Evolutionary conservation across 2,113 vertebrate genomes (phyloP).

Genomic region (Gymnogyps californianus): DNA sequence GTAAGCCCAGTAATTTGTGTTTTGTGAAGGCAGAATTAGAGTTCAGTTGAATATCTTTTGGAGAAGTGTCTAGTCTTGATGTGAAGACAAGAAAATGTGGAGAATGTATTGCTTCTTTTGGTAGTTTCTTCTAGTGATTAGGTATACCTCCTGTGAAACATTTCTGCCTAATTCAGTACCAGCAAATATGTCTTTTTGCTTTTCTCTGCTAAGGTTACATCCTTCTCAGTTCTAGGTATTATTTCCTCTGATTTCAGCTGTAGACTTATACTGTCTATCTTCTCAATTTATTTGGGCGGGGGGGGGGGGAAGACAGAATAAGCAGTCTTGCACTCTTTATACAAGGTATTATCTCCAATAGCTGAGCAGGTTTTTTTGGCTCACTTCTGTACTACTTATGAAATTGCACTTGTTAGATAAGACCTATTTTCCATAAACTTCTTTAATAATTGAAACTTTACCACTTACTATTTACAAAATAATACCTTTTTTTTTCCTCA

Average conservation of each 20-base stretch:
- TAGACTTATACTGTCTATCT: background rate
- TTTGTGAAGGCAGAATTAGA: background rate
- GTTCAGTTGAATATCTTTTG: background rate
- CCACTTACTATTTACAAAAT: background rate
- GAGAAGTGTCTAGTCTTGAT: background rate
- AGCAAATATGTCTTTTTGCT: background rate
- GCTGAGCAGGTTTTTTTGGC: background rate
- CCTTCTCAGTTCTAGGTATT: background rate
- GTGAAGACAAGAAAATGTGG: background rate
- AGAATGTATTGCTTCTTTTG: background rate
- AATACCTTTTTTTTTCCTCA: rapidly evolving
- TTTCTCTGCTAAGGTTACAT: background rate
- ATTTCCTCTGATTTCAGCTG: background rate
- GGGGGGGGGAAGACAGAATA: background rate
- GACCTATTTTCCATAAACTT: background rate
- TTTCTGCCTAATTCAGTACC: background rate
- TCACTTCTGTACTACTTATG: background rate
- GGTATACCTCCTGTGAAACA: background rate
- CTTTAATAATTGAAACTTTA: background rate
- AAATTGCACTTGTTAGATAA: background rate
- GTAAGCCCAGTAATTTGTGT: background rate
- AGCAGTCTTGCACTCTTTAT: background rate
- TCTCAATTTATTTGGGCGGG: background rate
- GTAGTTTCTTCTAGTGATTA: background rate
- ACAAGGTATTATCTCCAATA: background rate